A percentile compares a stretch with the other conserved stretches of the same genome.
phyloP scores from a whole-genome alignment of 2,888 invertebrate genomes.

The Aphodius sticticus region DNA sequence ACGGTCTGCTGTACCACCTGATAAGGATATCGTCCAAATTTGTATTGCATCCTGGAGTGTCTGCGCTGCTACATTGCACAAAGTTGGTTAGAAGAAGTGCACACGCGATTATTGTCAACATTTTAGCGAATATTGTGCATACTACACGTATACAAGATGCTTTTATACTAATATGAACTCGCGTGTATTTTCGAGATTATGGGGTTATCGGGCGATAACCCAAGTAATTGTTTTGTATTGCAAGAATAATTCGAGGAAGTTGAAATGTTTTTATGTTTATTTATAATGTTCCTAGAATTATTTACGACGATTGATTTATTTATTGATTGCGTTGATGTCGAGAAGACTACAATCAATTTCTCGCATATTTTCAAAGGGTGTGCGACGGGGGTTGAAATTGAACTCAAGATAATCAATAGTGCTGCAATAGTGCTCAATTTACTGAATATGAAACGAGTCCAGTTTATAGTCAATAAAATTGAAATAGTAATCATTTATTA shows the following conservation, averaged over 20 bases:
- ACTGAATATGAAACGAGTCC: too few relatives aligned
- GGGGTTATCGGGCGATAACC: not conserved
- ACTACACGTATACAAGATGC: not conserved
- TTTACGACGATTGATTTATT: not conserved
- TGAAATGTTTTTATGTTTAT: not conserved
- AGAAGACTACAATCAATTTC: not conserved
- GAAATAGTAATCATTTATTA: too few relatives aligned
- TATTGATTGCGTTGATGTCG: not conserved
- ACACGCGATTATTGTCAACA: slow-evolving; percentile 4
- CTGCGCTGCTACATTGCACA: not conserved
- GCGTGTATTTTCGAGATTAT: not conserved
- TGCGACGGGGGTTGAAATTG: too few relatives aligned
- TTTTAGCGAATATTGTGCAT: slow-evolving; percentile 4
- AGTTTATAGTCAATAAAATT: too few relatives aligned
- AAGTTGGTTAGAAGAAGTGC: not conserved
- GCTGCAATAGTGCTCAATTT: too few relatives aligned
- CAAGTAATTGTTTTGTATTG: not conserved
- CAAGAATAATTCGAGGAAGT: not conserved
- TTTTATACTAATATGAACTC: slow-evolving; percentile 5
- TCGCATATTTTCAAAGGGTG: not conserved
- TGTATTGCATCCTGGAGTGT: slow-evolving; percentile 5
- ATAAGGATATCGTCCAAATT: slow-evolving; percentile 19
- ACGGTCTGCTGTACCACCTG: not conserved
- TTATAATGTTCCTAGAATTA: not conserved
- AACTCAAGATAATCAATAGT: too few relatives aligned